Evolutionary conservation across 2,888 invertebrate species (phyloP).

Genomic region (Tetropium fuscum): DNA sequence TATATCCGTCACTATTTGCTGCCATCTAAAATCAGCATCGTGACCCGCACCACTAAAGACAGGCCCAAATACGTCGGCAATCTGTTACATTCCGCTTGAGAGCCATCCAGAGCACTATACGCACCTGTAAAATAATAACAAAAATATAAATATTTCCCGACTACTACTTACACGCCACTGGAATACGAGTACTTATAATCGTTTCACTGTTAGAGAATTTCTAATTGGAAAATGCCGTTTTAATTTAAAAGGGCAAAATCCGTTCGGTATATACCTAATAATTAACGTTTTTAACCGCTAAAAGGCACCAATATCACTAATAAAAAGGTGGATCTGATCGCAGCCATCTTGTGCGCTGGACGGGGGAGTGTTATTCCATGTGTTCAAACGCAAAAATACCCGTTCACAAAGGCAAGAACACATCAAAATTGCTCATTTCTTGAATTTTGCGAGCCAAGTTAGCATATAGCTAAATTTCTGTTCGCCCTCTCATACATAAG

Average conservation of each 20-base stretch:
- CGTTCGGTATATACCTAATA: background rate
- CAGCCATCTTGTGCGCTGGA: conserved; percentile 67
- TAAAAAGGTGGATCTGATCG: conserved; percentile 66
- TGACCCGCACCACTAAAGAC: conserved; percentile 42
- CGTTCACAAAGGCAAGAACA: conserved; percentile 28
- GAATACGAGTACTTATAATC: conserved; percentile 17
- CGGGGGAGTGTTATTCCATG: conserved; percentile 68
- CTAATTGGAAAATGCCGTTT: background rate
- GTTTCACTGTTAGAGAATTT: background rate
- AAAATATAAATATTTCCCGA: conserved; percentile 11
- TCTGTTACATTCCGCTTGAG: conserved; percentile 35
- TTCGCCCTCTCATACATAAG: conserved; percentile 49
- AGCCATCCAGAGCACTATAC: conserved; percentile 63
- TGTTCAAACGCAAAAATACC: conserved; percentile 63
- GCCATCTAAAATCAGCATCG: conserved; percentile 72
- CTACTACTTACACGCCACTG: conserved; percentile 21
- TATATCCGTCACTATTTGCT: conserved; percentile 88
- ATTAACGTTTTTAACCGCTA: conserved; percentile 31
- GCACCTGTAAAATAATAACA: conserved; percentile 38
- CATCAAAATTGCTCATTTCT: conserved; percentile 21
- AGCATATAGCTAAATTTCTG: conserved; percentile 40
- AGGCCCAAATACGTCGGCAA: conserved; percentile 39
- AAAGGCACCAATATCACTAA: conserved; percentile 61
- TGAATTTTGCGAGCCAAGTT: conserved; percentile 8
- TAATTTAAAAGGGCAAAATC: conserved; percentile 8